Evolutionary conservation across 2,113 vertebrate genomes (phyloP).

Genomic region (Corynorhinus townsendii): DNA sequence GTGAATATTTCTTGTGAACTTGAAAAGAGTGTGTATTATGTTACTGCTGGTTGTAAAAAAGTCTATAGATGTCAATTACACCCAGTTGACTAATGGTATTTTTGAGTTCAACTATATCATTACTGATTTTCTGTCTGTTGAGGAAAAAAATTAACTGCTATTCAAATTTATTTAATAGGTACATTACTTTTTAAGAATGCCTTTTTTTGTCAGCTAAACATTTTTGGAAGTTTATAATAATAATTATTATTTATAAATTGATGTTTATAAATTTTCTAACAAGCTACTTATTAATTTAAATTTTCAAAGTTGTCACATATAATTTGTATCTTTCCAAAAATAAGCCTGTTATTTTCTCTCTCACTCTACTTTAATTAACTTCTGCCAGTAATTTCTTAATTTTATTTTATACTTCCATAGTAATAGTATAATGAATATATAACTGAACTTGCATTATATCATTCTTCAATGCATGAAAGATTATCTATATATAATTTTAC

Average conservation of each 20-base stretch:
- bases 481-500: background rate
- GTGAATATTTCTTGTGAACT: background rate
- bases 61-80: background rate
- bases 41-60: background rate
- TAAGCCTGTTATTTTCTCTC: background rate
- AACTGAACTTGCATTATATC: background rate
- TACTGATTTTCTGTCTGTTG: background rate
- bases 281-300: background rate
- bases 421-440: too few relatives aligned
- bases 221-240: background rate
- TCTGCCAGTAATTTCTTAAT: background rate
- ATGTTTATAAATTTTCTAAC: background rate
- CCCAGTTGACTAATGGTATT: background rate
- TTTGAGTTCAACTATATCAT: background rate
- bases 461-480: background rate
- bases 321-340: background rate
- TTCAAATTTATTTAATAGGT: background rate
- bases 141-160: background rate
- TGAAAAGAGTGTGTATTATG: background rate
- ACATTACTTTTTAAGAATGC: background rate
- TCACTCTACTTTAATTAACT: background rate
- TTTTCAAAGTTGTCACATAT: background rate
- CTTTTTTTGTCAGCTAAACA: background rate
- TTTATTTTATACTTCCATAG: background rate
- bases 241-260: background rate